Evolutionary conservation across 2,113 vertebrate species (phyloP), one percentile per base, ranked within the genome.

Genomic region (Strigops habroptila): DNA sequence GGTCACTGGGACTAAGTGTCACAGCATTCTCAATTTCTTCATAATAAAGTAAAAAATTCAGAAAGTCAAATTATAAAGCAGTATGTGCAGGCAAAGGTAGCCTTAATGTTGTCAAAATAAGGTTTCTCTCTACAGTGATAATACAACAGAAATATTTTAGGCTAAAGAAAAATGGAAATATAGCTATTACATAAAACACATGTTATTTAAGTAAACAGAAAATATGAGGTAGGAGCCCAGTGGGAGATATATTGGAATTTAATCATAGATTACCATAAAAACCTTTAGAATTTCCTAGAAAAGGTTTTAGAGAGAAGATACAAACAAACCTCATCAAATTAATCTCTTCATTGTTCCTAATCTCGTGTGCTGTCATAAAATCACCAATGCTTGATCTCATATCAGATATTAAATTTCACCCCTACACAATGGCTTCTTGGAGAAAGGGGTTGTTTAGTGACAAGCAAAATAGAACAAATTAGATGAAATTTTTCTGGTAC

Each of bases 301-400:
- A 97, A 96, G 96, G 96, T 97, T 97, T 98, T 97, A 96, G 89
- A 98, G 97, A 96, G 96, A 92, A 97, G 95, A 97, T 98, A 98
- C 97, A 98, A 98, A 98, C 93, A 98, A 98, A 98, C 98, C 96
- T 97, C 97, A 88, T 75, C 77, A 97, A 98, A 98, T 98, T 98
- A 99, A 98, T 99, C 97, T 98, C 97, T 97, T 97, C 97, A 97
- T 98, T 97, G 96, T 98, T 98, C 92, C 97, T 98, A 98, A 98
- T 98, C 98, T 98, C 94, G 97, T 97, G 97, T 91, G 97, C 97
- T 97, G 97, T 98, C 98, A 98, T 96, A 98, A 97, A 97, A 99
- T 98, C 98, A 98, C 97, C 93, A 98, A 96, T 95, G 95, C 97
- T 97, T 98, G 96, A 97, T 98, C 97, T 97, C 95, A 96, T 98